Percentiles rank a stretch among this genome's conserved stretches.
These are phyloP conservation scores for Gastrophryne carolinensis DNA, from an alignment of 2,797 vertebrate genomes.

Conservation along the genomic window DNA sequence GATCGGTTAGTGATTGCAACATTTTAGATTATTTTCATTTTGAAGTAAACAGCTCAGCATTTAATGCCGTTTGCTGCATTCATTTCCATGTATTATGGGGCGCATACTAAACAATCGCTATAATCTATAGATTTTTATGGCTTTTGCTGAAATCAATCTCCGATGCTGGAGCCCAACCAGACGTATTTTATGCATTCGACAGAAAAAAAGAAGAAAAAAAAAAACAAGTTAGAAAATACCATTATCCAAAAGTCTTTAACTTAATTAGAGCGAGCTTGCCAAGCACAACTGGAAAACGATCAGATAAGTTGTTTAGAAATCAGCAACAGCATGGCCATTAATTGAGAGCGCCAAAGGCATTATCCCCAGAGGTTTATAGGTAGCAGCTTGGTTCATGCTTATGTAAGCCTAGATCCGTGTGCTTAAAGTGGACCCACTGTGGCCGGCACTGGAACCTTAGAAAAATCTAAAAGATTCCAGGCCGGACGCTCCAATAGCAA, in stretches of 20 bases:
- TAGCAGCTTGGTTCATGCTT: neutral
- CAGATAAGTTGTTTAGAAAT: slow-evolving; percentile 15
- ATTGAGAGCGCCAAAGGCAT: neutral
- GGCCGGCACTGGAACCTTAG: too few species aligned
- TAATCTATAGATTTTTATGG: slow-evolving; percentile 23
- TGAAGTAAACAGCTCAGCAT: neutral
- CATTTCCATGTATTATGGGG: slow-evolving; percentile 41
- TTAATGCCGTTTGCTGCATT: neutral
- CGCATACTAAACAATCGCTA: slow-evolving; percentile 12
- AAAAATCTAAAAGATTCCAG: too few species aligned
- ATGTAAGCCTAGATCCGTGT: too few species aligned
- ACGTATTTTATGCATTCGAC: neutral
- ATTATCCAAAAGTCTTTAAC: slow-evolving; percentile 20
- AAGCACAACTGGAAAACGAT: neutral
- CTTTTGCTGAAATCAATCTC: slow-evolving; percentile 23
- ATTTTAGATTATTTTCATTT: neutral
- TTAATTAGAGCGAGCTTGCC: slow-evolving; percentile 24
- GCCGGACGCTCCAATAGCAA: too few species aligned
- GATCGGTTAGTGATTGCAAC: neutral
- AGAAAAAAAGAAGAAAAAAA: neutral
- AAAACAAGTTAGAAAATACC: neutral
- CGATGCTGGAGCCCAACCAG: slow-evolving; percentile 2
- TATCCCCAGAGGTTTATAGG: neutral
- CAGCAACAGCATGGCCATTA: neutral
- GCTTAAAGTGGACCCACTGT: neutral